These are phyloP conservation scores for Mirounga angustirostris DNA, from an alignment of 2,113 vertebrate species.

Conservation along the genomic window DNA sequence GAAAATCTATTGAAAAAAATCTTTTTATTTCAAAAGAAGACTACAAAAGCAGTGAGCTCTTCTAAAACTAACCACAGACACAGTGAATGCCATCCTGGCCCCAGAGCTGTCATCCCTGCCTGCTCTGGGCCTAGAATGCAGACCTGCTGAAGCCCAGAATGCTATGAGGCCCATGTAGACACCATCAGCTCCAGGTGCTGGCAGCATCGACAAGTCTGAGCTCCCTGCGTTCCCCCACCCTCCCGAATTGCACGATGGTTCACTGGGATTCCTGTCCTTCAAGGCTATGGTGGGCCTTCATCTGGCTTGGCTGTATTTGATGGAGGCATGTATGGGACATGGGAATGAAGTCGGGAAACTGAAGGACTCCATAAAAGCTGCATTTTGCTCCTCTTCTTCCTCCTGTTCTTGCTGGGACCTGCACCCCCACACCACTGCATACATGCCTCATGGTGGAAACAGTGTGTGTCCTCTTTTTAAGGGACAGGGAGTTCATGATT, in stretches of 20 bases:
- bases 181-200: neutral
- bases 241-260: rapidly evolving
- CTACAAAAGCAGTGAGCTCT: neutral
- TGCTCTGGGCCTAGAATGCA: neutral
- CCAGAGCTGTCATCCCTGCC: neutral
- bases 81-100: neutral
- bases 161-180: rapidly evolving
- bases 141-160: neutral
- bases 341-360: neutral
- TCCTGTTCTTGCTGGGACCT: neutral
- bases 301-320: neutral
- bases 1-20: neutral
- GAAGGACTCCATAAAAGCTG: neutral
- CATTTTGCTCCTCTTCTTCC: neutral
- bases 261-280: neutral
- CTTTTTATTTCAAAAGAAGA: neutral
- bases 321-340: rapidly evolving
- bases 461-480: neutral
- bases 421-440: neutral
- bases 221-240: rapidly evolving
- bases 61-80: neutral
- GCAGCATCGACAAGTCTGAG: neutral
- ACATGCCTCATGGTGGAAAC: neutral
- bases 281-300: neutral
- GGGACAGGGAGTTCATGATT: neutral